phyloP scores from a whole-genome alignment of 2,888 invertebrate species.

The Malacosoma neustria region DNA sequence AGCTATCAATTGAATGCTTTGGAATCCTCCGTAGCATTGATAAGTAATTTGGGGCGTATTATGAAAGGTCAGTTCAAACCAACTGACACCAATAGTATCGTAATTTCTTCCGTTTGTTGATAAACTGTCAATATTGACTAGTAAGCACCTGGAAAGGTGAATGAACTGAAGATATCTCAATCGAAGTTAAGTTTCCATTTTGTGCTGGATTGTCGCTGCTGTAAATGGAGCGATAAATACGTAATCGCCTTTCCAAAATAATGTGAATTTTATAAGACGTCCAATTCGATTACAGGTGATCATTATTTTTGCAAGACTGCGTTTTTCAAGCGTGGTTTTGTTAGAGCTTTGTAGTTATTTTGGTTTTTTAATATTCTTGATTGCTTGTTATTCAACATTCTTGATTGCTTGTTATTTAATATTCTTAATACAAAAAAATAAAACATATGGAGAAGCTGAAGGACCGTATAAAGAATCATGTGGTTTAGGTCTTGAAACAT shows the following conservation, averaged over 20 bases:
- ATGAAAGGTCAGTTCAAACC: conserved; percentile 60
- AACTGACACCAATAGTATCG: conserved; percentile 44
- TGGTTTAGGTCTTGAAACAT: too few relatives aligned
- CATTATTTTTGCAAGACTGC: conserved; percentile 21
- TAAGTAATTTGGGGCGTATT: conserved; percentile 48
- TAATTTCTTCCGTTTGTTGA: conserved; percentile 63
- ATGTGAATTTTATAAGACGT: conserved; percentile 19
- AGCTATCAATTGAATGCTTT: too few relatives aligned
- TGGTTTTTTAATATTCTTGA: too few relatives aligned
- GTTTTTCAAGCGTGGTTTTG: too few relatives aligned
- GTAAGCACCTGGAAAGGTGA: conserved; percentile 60
- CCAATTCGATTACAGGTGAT: conserved; percentile 10
- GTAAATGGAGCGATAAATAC: conserved; percentile 36
- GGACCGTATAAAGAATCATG: too few relatives aligned
- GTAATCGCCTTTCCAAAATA: conserved; percentile 29
- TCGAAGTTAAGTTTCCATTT: conserved; percentile 37
- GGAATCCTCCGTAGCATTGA: background rate
- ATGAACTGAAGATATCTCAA: conserved; percentile 34
- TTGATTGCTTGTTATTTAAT: too few relatives aligned
- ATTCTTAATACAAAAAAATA: too few relatives aligned
- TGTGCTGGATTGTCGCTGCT: conserved; percentile 30
- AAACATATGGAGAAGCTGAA: too few relatives aligned
- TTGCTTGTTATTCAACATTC: too few relatives aligned
- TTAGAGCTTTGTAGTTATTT: too few relatives aligned
- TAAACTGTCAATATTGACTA: conserved; percentile 45